A percentile compares a stretch with the other conserved stretches of the same genome.
These are phyloP conservation scores for Anthoscopus minutus DNA, from an alignment of 2,113 vertebrate genomes.

Conservation along the genomic window DNA sequence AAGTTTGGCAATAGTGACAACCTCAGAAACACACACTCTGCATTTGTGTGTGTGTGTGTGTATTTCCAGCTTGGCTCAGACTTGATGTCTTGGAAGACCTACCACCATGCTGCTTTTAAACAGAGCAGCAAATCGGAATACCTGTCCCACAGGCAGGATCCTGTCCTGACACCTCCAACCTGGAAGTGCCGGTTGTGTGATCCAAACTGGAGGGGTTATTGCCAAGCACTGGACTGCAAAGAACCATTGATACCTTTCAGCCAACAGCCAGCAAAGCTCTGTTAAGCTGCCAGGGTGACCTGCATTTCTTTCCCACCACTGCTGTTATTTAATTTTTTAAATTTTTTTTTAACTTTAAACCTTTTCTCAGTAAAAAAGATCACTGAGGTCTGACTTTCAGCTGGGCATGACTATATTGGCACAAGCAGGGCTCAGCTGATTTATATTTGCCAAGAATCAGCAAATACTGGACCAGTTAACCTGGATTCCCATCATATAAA, in stretches of 20 bases:
- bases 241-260: not conserved
- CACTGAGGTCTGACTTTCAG: not conserved
- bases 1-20: slow-evolving; percentile 11
- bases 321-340: not conserved
- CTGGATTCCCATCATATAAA: not conserved
- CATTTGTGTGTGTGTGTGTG: not conserved
- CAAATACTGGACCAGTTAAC: not conserved
- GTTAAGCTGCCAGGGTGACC: not conserved
- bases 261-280: not conserved
- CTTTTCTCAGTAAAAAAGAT: not conserved
- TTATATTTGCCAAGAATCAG: not conserved
- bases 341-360: not conserved
- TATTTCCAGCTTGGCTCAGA: not conserved
- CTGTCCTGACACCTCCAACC: not conserved
- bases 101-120: not conserved
- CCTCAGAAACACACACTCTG: not conserved
- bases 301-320: not conserved
- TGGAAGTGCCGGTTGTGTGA: rapidly evolving
- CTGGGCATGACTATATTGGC: not conserved
- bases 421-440: not conserved
- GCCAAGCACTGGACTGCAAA: not conserved
- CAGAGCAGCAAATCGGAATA: not conserved
- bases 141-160: not conserved
- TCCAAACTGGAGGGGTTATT: not conserved
- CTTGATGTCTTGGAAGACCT: not conserved